Base-by-base conservation (phyloP, 2,797 vertebrate species). In the Pangasius macronema region DNA sequence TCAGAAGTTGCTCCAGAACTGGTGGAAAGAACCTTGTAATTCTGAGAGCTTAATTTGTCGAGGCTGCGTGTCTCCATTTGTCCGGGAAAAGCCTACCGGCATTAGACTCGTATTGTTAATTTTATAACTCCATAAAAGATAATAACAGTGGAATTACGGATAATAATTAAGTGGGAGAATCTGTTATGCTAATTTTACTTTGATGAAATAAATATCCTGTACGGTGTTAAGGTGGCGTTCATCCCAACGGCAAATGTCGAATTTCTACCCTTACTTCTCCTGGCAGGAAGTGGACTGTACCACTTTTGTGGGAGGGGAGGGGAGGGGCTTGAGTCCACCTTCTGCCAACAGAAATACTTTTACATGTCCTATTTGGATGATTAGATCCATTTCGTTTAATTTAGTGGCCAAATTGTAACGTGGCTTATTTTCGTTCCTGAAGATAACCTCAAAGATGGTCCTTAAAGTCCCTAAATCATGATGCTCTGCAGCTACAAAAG, bases 71-170 rank as follows among this genome's bases (percentile, higher is more conserved):
- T 61, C 55, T 81, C 55, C 53, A 39, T 39, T 57, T 80, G 76
- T 79, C 51, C 0, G n/a, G 30, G 30, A 57, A 79, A 79, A 79
- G 76, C 76, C 53, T 57, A 57, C 53, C 5, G 76, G 76, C 76
- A 24, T 59, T 57, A 6, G 33, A 7, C 33, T 55, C 18, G 9
- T 81, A 42, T 81, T 81, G 61, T 81, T 61, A 39, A 61, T 81
- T 81, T 59, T 39, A 57, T 22, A 57, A 80, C 77, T 13, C 14
- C 77, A 81, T 39, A 16, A 55, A 61, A 81, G 55, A 81, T 81
- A 27, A 81, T 81, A 39, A 59, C 77, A 59, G 77, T 39, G 55
- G 33, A 39, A 39, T 59, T 57, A 59, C 13, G 24, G 55, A 27
- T n/a, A n/a, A n/a, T n/a, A n/a, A 27, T 82, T 24, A 63, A 63